Evolutionary conservation across 1,140 invertebrate genomes (phyloP).

Genomic region (Sitodiplosis mosellana): DNA sequence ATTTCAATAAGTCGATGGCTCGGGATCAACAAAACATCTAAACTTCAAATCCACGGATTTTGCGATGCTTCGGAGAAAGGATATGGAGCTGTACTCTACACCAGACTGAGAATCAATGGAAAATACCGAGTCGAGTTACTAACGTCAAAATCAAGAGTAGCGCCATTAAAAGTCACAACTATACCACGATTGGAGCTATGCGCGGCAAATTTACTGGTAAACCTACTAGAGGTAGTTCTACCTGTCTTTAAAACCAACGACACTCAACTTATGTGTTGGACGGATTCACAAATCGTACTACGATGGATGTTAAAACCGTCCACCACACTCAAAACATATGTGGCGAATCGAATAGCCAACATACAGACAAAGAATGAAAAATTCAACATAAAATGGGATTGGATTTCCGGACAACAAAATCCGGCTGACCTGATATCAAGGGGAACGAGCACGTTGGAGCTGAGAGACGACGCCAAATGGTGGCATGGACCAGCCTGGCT

Average conservation of each 20-base stretch:
- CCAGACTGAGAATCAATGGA: conserved; percentile 9
- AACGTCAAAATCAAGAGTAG: conserved; percentile 16
- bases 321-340: conserved; percentile 17
- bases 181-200: conserved; percentile 19
- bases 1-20: conserved; percentile 8
- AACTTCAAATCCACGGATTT: conserved; percentile 13
- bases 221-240: conserved; percentile 7
- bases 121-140: conserved; percentile 7
- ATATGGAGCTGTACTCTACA: conserved; percentile 19
- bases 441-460: not conserved
- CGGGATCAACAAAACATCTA: conserved; percentile 2
- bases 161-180: conserved; percentile 15
- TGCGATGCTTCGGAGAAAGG: conserved; percentile 18
- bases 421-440: not conserved
- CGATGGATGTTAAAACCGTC: conserved; percentile 19
- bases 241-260: conserved; percentile 11
- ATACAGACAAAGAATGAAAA: not conserved
- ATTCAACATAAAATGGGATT: not conserved
- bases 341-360: conserved; percentile 5
- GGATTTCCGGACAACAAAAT: not conserved
- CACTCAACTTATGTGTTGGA: conserved; percentile 16
- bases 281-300: conserved; percentile 24
- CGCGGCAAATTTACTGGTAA: conserved; percentile 13
- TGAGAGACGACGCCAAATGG: not conserved
- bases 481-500: not conserved